Evolutionary conservation across 2,113 vertebrate genomes (phyloP), one percentile per base, ranked within the genome.

Genomic region (Anser brachyrhynchus): DNA sequence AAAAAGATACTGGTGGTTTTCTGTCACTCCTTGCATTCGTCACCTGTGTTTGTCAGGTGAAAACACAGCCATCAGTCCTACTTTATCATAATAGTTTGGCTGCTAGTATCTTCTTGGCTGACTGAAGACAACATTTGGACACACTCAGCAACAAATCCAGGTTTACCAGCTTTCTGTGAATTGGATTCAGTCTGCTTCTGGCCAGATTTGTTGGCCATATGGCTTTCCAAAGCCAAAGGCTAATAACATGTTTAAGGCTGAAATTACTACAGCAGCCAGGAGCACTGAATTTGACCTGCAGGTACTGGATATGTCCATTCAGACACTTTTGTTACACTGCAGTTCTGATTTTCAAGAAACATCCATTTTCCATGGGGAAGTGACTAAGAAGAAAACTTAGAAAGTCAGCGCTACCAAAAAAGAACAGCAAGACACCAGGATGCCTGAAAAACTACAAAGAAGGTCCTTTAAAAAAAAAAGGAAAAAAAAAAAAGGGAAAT

Each of bases 131-230:
- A 95, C 93, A 97, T 95, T 95, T 97, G 93, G 92, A 82, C 87
- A 65, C 78, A 82, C 77, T 87, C 72, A 92, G 92, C 87, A 87
- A 91, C 93, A 96, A 96, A 93, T 83, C 70, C 85, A 81, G 92
- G 88, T 95, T 97, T 91, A 95, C 94, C 95, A 97, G 93, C 90
- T 97, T 97, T 95, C 94, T 89, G 52, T 55, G 85, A 87, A 96
- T 97, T 95, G 62, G 75, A 96, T 95, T 98, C 76, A 69, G 89
- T 22, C 82, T 64, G 90, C 92, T 95, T 81, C 95, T 97, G 96
- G 95, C 93, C 94, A 96, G 92, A 92, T 94, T 90, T 88, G 92
- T 65, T 92, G 80, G 93, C 96, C 97, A 97, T 97, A 97, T 96
- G 97, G 96, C 94, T 96, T 97, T 89, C 73, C 72, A 44, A 54